Evolutionary conservation across 92 coral and sea anemone species (phyloP), one percentile per base, ranked within the genome.

Genomic region (Porites cylindrica): DNA sequence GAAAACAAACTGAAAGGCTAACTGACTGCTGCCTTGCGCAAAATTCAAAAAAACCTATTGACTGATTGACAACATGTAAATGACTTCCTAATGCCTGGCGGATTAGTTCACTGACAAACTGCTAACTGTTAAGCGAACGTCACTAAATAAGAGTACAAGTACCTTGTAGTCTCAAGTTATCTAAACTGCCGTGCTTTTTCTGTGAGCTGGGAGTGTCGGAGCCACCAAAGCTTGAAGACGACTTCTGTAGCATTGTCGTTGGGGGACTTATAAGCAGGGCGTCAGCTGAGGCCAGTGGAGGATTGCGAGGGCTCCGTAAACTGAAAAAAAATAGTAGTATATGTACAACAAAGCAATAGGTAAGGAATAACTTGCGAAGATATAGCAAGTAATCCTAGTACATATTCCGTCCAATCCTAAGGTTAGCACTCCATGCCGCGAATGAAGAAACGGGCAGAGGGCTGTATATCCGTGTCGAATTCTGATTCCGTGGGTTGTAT

Each of bases 91-190:
- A 54, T 13, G 10, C 60, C 12, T 54, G 3, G 60, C 13, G 60
- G 11, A 54, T 54, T 54, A 13, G 60, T 54, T 54, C 12, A 13
- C 0, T 54, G 60, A 10, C 13, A 1, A 6, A 54, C 60, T 54
- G 60, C 12, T 54, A 9, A 54, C 13, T 54, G 60, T 9, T 54
- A 0, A 23, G 60, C 60, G 13, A 54, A 54, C 76, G n/a, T 21
- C 26, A 47, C 50, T 8, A 8, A 9, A 0, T 3, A 19, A 53
- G 10, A 18, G 26, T 19, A 64, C 26, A 24, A 24, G 62, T 82
- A 92, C 98, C 98, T 77, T 91, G 98, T n/a, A 95, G 87, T 80
- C 93, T 87, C 8, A 95, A 87, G 74, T 92, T 95, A 71, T 95
- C 98, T 29, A 95, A 76, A 59, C 96, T 95, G 88, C 82, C 92